A percentile compares a stretch with the other conserved stretches of the same genome.
Evolutionary conservation across 2,888 invertebrate genomes (phyloP).

Genomic region (Xestoiulus laeticollis): DNA sequence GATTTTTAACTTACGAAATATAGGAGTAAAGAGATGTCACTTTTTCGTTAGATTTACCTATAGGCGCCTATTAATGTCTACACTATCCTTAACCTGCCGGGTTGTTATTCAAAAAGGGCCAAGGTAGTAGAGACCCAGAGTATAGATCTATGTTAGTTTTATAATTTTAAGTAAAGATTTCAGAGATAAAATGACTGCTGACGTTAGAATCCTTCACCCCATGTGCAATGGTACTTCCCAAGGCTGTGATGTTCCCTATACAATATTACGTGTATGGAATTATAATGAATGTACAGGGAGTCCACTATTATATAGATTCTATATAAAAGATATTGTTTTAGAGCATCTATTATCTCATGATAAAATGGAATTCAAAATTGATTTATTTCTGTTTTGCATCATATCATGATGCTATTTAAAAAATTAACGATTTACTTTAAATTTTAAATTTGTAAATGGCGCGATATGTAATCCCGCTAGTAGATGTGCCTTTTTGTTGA

Average conservation of each 20-base stretch:
- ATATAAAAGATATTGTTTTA: no score
- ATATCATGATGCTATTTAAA: neutral
- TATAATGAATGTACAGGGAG: neutral
- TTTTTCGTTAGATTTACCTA: no score
- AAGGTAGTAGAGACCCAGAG: neutral
- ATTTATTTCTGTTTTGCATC: neutral
- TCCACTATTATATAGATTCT: neutral
- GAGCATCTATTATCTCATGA: neutral
- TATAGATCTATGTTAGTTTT: neutral
- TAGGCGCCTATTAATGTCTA: no score
- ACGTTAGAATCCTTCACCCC: constrained; percentile 20
- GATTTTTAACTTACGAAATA: no score
- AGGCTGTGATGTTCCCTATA: neutral
- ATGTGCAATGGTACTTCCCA: neutral
- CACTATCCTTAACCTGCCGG: no score
- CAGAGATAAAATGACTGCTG: neutral
- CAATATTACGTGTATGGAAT: neutral
- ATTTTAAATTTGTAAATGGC: neutral
- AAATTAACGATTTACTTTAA: neutral
- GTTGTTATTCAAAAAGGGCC: neutral
- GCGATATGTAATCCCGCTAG: neutral
- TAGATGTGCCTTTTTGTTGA: neutral
- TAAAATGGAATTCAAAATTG: neutral
- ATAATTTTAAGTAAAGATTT: neutral
- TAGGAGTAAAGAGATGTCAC: no score